A percentile compares a stretch with the other conserved stretches of the same genome.
Evolutionary conservation across 1,140 invertebrate species (phyloP).

Genomic region (Diorhabda elongata): DNA sequence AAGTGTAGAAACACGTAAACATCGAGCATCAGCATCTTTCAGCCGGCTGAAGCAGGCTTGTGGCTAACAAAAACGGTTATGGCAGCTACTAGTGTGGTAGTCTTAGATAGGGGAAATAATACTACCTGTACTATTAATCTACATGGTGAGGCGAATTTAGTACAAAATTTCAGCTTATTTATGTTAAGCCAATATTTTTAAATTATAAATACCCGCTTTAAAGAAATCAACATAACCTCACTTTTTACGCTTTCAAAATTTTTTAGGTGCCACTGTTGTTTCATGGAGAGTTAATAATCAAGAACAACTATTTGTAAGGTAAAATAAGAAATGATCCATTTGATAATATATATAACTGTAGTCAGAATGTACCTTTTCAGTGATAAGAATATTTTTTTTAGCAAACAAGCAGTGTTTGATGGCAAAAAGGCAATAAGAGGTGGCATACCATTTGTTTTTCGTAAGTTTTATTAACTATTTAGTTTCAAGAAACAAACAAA

Average conservation of each 20-base stretch:
- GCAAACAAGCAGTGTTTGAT: slow-evolving; percentile 92
- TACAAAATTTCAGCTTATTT: background rate
- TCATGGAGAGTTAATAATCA: slow-evolving; percentile 94
- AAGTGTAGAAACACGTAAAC: slow-evolving; percentile 33
- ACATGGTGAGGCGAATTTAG: slow-evolving; percentile 67
- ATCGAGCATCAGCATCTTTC: slow-evolving; percentile 30
- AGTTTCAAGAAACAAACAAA: no score
- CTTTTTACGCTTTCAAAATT: slow-evolving; percentile 23
- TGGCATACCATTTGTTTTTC: slow-evolving; percentile 93
- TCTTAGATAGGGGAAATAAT: slow-evolving; percentile 90
- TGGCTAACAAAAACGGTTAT: slow-evolving; percentile 37
- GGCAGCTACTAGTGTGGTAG: slow-evolving; percentile 86
- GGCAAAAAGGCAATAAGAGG: slow-evolving; percentile 92
- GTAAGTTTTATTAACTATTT: slow-evolving; percentile 62
- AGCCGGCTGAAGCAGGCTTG: slow-evolving; percentile 26
- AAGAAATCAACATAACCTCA: slow-evolving; percentile 39
- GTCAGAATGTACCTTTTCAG: background rate
- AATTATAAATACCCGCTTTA: background rate
- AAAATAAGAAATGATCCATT: slow-evolving; percentile 39
- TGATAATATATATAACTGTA: no score
- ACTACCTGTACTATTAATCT: slow-evolving; percentile 92
- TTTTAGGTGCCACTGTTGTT: slow-evolving; percentile 83
- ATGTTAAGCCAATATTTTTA: slow-evolving; percentile 9
- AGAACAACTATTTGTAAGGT: slow-evolving; percentile 92
- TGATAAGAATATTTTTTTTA: slow-evolving; percentile 50